Base-by-base conservation (phyloP, 2,797 vertebrate genomes). In the Typhlichthys subterraneus region DNA sequence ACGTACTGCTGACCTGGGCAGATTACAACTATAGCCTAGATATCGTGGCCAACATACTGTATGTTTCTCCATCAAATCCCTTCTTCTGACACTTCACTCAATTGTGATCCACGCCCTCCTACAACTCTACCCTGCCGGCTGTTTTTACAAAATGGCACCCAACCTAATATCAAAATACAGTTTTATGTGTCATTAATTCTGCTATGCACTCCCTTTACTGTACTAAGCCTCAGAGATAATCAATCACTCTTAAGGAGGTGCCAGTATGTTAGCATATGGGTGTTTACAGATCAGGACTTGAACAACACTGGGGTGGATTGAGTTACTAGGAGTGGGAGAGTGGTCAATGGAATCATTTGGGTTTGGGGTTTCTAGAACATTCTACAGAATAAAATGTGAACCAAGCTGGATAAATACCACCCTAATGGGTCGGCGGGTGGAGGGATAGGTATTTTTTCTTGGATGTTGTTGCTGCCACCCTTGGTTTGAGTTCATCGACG, bases 1-100 rank as follows among this genome's bases (percentile, higher is more conserved):
- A 84, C 77, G 75, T 69, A 62, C 73, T 89, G 91, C 85, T 91
- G 87, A 83, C 89, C 73, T 92, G 92, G 90, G 91, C 90, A 81
- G 75, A 67, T 79, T 70, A 74, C 62, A 65, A 23, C 19, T 82
- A 81, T 76, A 75, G 69, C 51, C 71, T 76, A 63, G 65, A 64
- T 71, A 65, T 82, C 75, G 70, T 49, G 33, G 53, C 1, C 55
- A 80, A 38, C 8, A 38, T 38, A 52, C 79, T 62, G 76, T 76
- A 69, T 76, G 88, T 76, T 80, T 69, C 65, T 77, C 91, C 87
- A 72, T 63, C 55, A 63, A 79, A 85, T 88, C 87, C 88, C 72
- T 67, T 72, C 76, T 75, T 79, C 81, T 63, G 57, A 73, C 76
- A 76, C 75, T 67, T 76, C 85, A 68, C 81, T 74, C 69, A 47